Conservation (phyloP, 2,797 vertebrate genomes). For the Sylvia borin region DNA sequence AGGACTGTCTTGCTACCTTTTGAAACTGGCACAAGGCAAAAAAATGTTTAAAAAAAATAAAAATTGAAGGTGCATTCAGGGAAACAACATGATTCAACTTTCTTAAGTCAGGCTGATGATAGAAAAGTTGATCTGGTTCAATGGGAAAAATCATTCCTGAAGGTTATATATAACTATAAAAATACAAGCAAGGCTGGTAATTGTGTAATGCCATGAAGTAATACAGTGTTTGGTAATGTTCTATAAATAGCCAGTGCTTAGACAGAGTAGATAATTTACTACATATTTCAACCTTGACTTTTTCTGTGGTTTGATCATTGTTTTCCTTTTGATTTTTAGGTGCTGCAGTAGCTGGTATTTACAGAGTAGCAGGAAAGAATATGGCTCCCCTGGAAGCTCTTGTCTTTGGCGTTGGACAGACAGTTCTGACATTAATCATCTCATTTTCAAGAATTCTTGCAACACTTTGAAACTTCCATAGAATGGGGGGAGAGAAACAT, state of each 20-base stretch:
- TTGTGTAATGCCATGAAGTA: neutral
- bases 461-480: constrained; percentile 82
- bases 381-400: constrained; percentile 96
- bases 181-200: neutral
- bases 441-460: constrained; percentile 95
- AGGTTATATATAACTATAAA: neutral
- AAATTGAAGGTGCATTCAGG: neutral
- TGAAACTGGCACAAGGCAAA: neutral
- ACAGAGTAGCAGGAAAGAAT: constrained; percentile 95
- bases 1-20: neutral
- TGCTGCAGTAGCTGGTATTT: constrained; percentile 94
- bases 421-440: constrained; percentile 88
- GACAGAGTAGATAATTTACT: neutral
- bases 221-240: neutral
- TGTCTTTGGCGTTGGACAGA: constrained; percentile 94
- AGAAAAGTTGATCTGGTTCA: neutral
- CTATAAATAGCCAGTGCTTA: neutral
- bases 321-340: constrained; percentile 75
- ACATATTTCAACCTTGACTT: neutral
- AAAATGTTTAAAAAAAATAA: neutral
- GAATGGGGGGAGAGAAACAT: neutral
- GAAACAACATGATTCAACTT: neutral
- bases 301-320: neutral
- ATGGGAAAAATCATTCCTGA: neutral
- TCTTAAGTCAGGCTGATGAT: neutral